These are phyloP conservation scores for Spodoptera littoralis DNA, from an alignment of 2,888 invertebrate genomes.

Conservation along the genomic window DNA sequence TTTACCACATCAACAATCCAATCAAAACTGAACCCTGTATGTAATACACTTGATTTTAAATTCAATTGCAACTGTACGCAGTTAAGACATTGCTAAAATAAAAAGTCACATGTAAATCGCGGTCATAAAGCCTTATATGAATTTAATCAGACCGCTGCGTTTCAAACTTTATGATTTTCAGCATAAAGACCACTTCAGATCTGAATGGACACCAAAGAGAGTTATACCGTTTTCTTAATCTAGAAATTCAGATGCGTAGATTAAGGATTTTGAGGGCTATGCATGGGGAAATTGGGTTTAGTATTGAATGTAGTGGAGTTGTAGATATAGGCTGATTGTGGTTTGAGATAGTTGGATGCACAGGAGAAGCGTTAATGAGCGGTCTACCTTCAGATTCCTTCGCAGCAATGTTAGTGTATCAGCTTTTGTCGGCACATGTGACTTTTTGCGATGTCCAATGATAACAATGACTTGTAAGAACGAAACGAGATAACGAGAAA, in stretches of 20 bases:
- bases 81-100: slow-evolving; percentile 41
- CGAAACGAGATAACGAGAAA: slow-evolving; percentile 56
- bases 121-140: slow-evolving; percentile 48
- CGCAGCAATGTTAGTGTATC: slow-evolving; percentile 81
- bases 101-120: slow-evolving; percentile 33
- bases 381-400: slow-evolving; percentile 81
- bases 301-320: slow-evolving; percentile 24
- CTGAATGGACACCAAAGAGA: slow-evolving; percentile 9
- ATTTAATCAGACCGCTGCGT: slow-evolving; percentile 3
- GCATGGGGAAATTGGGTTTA: neutral
- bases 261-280: slow-evolving; percentile 15
- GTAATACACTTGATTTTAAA: slow-evolving; percentile 7
- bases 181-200: slow-evolving; percentile 21
- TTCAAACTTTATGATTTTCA: slow-evolving; percentile 5
- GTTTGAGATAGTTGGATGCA: slow-evolving; percentile 61
- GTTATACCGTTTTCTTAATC: slow-evolving; percentile 49
- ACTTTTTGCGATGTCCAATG: slow-evolving; percentile 86
- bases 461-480: slow-evolving; percentile 80
- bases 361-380: slow-evolving; percentile 86
- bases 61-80: slow-evolving; percentile 4
- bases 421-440: slow-evolving; percentile 86
- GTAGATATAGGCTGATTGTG: slow-evolving; percentile 62
- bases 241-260: slow-evolving; percentile 16
- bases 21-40: slow-evolving; percentile 26
- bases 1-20: slow-evolving; percentile 35